Evolutionary conservation across 2,113 vertebrate species (phyloP), one percentile per base, ranked within the genome.

Genomic region (Podarcis muralis): DNA sequence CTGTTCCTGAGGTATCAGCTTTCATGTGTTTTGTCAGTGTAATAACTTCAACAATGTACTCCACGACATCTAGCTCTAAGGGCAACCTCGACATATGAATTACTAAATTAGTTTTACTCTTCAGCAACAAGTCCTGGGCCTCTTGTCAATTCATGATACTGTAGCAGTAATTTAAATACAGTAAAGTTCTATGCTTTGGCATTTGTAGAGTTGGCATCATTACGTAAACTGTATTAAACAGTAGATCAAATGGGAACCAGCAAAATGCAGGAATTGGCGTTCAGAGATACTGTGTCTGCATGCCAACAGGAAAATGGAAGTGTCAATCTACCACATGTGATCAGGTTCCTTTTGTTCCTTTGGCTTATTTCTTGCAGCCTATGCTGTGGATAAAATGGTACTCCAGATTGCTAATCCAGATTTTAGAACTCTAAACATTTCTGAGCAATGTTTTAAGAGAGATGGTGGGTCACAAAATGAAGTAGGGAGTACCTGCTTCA

Each of bases 41-140:
- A 91, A 79, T 85, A 90, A 91, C 90, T 89, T 7, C 35, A 35
- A 6, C 20, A 25, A 72, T 22, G 53, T 1, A 2, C 18, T 91
- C 20, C 68, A n/a, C 13, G 8, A 8, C 32, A 16, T 23, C 87
- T 65, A 71, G 43, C 81, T 88, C 81, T 85, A 87, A 92, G 81
- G 86, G 57, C 48, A 88, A 16, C 25, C n/a, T 88, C 40, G 74
- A 20, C 69, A 35, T 43, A 0, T 27, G 35, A 77, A 76, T 89
- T 16, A 87, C 66, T 82, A 30, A 32, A 3, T 84, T 91, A 81
- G 71, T 93, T 94, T 94, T 90, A 87, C 27, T 94, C 86, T 93
- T 91, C 81, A 89, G 37, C 74, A 40, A 86, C 15, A 80, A 87
- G 25, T 35, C 86, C 35, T 5, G 81, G 84, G 91, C 91, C 94